These are phyloP conservation scores for Phodopus roborovskii DNA, from an alignment of 2,113 vertebrate species.

Conservation along the genomic window DNA sequence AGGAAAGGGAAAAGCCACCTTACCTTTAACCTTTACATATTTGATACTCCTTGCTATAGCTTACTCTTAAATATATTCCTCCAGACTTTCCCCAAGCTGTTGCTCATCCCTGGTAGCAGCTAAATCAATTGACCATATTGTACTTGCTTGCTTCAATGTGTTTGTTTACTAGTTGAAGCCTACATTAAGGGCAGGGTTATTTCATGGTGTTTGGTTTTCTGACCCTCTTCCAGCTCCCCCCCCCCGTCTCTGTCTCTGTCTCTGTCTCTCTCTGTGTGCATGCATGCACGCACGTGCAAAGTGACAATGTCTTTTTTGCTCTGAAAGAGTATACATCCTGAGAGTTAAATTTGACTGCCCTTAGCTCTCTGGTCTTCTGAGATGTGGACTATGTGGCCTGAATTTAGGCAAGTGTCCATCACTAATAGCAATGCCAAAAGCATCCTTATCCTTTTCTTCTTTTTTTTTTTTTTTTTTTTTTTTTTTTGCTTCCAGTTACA, in stretches of 20 bases:
- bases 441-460: background rate
- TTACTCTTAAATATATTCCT: conserved; percentile 44
- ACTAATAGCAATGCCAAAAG: conserved; percentile 48
- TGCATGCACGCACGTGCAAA: background rate
- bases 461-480: too few species aligned
- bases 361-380: conserved; percentile 11
- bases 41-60: background rate
- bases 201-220: conserved; percentile 17
- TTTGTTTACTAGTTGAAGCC: conserved; percentile 63
- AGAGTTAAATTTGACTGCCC: conserved; percentile 29
- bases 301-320: conserved; percentile 38
- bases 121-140: conserved; percentile 71
- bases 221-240: conserved; percentile 48
- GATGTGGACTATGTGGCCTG: background rate
- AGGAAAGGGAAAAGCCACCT: conserved; percentile 48
- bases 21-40: conserved; percentile 49
- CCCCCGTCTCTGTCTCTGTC: background rate
- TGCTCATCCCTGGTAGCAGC: conserved; percentile 56
- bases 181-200: conserved; percentile 52
- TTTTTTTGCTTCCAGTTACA: background rate
- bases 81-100: conserved; percentile 57
- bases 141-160: conserved; percentile 55
- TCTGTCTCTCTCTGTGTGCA: background rate
- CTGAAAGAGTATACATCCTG: background rate
- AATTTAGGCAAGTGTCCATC: conserved; percentile 1